Evolutionary conservation across 2,888 invertebrate species (phyloP).

Genomic region (Trachelus tabidus): DNA sequence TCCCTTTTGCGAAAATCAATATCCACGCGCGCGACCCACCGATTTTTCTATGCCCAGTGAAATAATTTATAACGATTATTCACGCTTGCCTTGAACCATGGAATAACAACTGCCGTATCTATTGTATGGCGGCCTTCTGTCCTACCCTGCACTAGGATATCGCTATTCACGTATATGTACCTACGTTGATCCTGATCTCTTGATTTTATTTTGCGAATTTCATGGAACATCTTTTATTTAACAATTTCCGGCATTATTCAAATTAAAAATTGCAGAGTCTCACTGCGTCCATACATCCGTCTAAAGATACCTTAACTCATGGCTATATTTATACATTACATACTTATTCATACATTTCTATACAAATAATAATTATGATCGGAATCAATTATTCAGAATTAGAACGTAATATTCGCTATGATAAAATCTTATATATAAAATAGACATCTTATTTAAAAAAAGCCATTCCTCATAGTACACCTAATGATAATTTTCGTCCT

Average conservation of each 20-base stretch:
- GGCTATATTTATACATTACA: neutral
- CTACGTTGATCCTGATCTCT: slow-evolving; percentile 52
- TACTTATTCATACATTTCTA: neutral
- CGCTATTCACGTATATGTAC: slow-evolving; percentile 14
- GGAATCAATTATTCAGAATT: neutral
- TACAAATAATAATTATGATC: neutral
- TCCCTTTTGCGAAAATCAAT: slow-evolving; percentile 14
- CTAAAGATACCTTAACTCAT: neutral
- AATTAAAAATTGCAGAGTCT: neutral
- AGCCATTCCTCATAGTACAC: neutral
- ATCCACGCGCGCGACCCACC: neutral
- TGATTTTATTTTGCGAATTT: slow-evolving; percentile 45
- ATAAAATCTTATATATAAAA: neutral
- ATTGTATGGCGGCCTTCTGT: slow-evolving; percentile 30
- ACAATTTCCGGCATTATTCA: neutral
- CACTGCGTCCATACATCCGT: neutral
- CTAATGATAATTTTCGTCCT: neutral
- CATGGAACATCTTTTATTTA: neutral
- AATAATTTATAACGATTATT: slow-evolving; percentile 53
- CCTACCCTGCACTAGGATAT: neutral
- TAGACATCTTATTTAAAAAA: neutral
- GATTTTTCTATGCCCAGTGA: neutral
- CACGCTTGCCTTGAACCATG: slow-evolving; percentile 48
- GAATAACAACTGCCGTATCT: slow-evolving; percentile 35
- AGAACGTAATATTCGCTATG: neutral